phyloP scores from a whole-genome alignment of 2,797 vertebrate species.

The Myiothlypis chrysogaster region DNA sequence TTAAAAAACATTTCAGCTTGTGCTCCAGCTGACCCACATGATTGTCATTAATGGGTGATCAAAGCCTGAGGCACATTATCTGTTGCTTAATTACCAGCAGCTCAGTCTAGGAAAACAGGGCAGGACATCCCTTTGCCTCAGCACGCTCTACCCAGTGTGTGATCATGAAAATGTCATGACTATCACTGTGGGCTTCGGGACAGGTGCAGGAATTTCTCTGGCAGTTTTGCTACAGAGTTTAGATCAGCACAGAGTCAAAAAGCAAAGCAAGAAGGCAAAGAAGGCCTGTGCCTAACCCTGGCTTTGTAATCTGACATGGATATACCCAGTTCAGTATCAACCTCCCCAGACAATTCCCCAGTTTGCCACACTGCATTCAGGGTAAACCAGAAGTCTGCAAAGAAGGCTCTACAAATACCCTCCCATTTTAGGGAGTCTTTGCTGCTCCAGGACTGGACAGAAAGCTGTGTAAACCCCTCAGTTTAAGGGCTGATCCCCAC shows the following conservation, averaged over 20 bases:
- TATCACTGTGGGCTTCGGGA: background rate
- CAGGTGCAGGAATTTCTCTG: background rate
- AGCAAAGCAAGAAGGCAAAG: background rate
- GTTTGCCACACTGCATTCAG: accelerated
- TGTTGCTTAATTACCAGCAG: background rate
- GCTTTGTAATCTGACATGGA: background rate
- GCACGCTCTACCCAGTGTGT: accelerated
- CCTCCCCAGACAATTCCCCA: background rate
- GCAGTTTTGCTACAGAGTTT: background rate
- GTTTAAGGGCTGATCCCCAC: background rate
- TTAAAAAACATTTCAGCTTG: background rate
- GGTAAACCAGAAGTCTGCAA: background rate
- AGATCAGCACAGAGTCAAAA: background rate
- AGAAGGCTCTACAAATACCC: background rate
- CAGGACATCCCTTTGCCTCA: background rate
- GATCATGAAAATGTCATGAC: accelerated
- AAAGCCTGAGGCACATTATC: background rate
- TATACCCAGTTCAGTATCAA: background rate
- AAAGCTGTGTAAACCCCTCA: background rate
- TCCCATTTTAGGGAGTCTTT: background rate
- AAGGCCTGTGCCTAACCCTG: background rate
- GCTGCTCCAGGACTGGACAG: background rate
- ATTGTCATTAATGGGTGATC: background rate
- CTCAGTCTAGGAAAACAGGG: background rate
- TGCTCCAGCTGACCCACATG: background rate